Evolutionary conservation across 2,797 vertebrate species (phyloP).

Genomic region (Dendrocincla tyrannina): DNA sequence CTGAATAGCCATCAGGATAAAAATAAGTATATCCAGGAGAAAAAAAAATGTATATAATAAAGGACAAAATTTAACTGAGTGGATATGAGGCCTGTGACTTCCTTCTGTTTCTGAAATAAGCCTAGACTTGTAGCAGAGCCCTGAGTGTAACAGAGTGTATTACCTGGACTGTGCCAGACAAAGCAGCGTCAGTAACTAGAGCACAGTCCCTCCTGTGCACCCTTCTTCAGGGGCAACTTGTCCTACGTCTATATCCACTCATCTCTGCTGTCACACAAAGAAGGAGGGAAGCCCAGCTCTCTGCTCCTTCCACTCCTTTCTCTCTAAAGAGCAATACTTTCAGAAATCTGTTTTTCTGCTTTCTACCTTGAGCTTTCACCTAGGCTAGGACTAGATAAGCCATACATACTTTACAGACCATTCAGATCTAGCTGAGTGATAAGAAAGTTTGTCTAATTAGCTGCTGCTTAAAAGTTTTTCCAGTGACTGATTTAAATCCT

Average conservation of each 20-base stretch:
- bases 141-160: background rate
- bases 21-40: background rate
- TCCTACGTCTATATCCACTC: background rate
- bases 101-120: background rate
- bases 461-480: background rate
- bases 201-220: background rate
- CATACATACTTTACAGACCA: background rate
- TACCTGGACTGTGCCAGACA: background rate
- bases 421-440: background rate
- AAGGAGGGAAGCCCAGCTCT: background rate
- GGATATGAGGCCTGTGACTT: background rate
- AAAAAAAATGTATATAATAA: background rate
- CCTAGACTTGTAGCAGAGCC: background rate
- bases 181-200: rapidly evolving
- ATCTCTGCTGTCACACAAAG: background rate
- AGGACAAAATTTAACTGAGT: background rate
- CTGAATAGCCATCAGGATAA: background rate
- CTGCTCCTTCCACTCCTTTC: background rate
- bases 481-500: background rate
- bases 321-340: background rate
- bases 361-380: background rate
- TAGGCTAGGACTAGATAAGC: background rate
- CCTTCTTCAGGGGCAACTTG: background rate
- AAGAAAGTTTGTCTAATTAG: background rate
- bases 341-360: background rate